Base-by-base conservation (phyloP, 2,113 vertebrate species). In the Amazona guildingii region DNA sequence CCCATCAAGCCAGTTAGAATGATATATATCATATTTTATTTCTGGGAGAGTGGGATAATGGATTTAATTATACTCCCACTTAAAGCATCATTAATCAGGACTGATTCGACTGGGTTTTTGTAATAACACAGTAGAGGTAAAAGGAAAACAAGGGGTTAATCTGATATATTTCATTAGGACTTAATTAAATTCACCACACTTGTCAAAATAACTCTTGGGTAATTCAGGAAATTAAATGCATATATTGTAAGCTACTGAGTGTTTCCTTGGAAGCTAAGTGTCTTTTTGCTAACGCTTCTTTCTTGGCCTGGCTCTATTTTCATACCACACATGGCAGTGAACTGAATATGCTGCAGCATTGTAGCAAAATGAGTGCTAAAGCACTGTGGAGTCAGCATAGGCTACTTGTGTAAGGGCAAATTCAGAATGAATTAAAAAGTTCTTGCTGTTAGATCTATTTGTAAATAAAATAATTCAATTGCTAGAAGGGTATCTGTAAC, bases 291-390 rank as follows among this genome's bases (percentile, higher is more conserved):
- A 44, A 35, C 48, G 20, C 35, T n/a, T 25, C 39, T 83, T 55
- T 66, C 52, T 67, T n/a, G 9, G 33, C 33, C 70, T 28, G 57
- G n/a, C 16, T 43, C 21, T 33, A 2, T 63, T 87, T 86, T 10
- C 27, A 3, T 43, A 48, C 8, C 2, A 2, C 3, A 3, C 59
- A 1, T 25, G 33, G 24, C 69, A 49, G 1, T n/a, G 35, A 74
- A 7, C 41, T 68, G 74, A 19, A 0, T 17, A 21, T 35, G 33
- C 69, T 63, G 77, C 57, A 35, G 41, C 8, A 9, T 46, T 66
- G 23, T 25, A 67, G 59, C 82, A 88, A 15, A 83, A 27, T 5
- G 25, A 80, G 39, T 28, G 11, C 33, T 2, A 7, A 66, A 79
- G 64, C 67, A 46, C 24, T 6, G 13, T 10, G 9, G 19, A 70